Percentiles rank a stretch among this genome's conserved stretches.
Evolutionary conservation across 1,140 invertebrate genomes (phyloP).

Genomic region (Listronotus bonariensis): DNA sequence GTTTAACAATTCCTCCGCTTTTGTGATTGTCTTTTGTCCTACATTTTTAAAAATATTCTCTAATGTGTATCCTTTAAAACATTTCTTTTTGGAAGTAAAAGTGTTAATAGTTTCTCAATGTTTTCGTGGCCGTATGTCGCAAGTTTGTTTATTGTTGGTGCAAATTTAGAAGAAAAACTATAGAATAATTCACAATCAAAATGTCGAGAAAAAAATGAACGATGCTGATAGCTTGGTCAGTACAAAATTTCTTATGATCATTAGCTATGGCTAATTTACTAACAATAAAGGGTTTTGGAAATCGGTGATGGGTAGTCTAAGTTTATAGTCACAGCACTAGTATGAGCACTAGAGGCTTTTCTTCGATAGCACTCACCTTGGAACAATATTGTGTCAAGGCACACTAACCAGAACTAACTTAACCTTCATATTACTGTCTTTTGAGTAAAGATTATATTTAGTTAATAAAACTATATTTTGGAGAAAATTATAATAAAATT

Average conservation of each 20-base stretch:
- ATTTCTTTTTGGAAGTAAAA: conserved; percentile 9
- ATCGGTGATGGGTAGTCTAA: background rate
- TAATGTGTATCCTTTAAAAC: conserved; percentile 2
- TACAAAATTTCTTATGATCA: conserved; percentile 35
- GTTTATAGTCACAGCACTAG: too few species aligned
- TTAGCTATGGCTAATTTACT: background rate
- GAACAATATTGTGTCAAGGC: too few species aligned
- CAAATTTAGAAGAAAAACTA: conserved; percentile 23
- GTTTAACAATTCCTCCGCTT: conserved; percentile 7
- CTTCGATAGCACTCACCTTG: too few species aligned
- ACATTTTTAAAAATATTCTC: conserved; percentile 2
- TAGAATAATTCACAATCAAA: conserved; percentile 40
- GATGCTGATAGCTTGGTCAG: conserved; percentile 60
- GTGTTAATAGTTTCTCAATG: conserved; percentile 12
- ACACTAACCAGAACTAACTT: too few species aligned
- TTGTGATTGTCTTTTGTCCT: conserved; percentile 10
- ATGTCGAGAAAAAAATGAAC: conserved; percentile 58
- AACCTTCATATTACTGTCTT: too few species aligned
- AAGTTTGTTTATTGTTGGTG: conserved; percentile 3
- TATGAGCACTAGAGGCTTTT: too few species aligned
- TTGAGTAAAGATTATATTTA: too few species aligned
- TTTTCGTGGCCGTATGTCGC: background rate
- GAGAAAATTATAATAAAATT: too few species aligned
- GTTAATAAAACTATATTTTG: too few species aligned
- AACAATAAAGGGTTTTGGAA: conserved; percentile 5